phyloP scores from a whole-genome alignment of 2,888 invertebrate species.

The Cheilosia impressa region DNA sequence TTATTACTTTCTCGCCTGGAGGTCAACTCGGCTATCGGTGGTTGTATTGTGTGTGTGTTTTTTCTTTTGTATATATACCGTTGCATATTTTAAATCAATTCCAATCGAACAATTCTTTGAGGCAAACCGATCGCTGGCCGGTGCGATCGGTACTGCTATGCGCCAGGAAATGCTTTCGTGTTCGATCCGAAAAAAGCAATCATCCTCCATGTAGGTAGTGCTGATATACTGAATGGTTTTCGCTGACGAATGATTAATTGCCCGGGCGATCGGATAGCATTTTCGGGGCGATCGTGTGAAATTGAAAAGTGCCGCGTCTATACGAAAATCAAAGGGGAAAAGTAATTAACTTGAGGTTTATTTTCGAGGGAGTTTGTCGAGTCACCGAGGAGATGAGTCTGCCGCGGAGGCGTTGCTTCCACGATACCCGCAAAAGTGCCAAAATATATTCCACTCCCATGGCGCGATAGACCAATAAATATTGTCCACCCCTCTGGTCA shows the following conservation, averaged over 20 bases:
- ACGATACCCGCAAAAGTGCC: background rate
- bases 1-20: constrained; percentile 43
- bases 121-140: constrained; percentile 14
- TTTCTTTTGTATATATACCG: constrained; percentile 1
- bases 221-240: constrained; percentile 21
- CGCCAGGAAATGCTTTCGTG: constrained; percentile 53
- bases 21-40: too few species aligned
- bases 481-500: constrained; percentile 3
- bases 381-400: constrained; percentile 47
- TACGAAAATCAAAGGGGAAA: constrained; percentile 39
- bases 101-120: constrained; percentile 2
- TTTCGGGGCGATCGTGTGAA: constrained; percentile 60
- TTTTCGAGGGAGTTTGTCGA: constrained; percentile 31
- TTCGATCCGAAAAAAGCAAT: constrained; percentile 7
- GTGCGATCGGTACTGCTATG: constrained; percentile 31
- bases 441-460: background rate
- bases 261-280: constrained; percentile 34
- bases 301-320: constrained; percentile 49
- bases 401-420: constrained; percentile 32
- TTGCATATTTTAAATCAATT: constrained; percentile 9
- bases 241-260: constrained; percentile 62
- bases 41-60: too few species aligned
- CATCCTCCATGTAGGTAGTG: background rate
- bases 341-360: constrained; percentile 57
- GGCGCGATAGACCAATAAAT: background rate